These are phyloP conservation scores for Lepeophtheirus nordmannii DNA, from an alignment of 2,888 invertebrate genomes.

Conservation along the genomic window DNA sequence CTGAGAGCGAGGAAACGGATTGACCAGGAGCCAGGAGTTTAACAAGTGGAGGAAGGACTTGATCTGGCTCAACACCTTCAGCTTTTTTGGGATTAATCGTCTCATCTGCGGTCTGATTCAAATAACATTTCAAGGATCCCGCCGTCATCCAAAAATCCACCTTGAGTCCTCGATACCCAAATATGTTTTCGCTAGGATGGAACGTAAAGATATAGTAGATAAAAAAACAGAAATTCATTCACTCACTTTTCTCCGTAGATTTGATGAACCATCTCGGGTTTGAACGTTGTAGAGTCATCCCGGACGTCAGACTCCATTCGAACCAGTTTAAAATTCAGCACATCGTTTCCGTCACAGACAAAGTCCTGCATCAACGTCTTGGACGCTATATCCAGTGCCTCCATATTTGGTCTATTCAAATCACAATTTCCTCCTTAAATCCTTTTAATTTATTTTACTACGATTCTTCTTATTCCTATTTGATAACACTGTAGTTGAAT, in stretches of 20 bases:
- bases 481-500: no score
- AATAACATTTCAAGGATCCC: conserved; percentile 59
- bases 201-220: neutral
- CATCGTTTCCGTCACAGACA: conserved; percentile 43
- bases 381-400: conserved; percentile 23
- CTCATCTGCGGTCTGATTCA: conserved; percentile 55
- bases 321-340: conserved; percentile 44
- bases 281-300: conserved; percentile 48
- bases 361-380: conserved; percentile 30
- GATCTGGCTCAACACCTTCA: conserved; percentile 49
- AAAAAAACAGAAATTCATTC: conserved; percentile 23
- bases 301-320: conserved; percentile 48
- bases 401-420: no score
- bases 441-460: neutral
- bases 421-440: no score
- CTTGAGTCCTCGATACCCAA: conserved; percentile 71
- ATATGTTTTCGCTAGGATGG: conserved; percentile 60
- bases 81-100: conserved; percentile 41
- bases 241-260: conserved; percentile 63
- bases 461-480: no score
- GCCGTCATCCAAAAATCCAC: conserved; percentile 66
- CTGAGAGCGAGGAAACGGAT: conserved; percentile 53
- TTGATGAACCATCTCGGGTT: conserved; percentile 80
- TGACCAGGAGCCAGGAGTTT: conserved; percentile 54
- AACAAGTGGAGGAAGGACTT: conserved; percentile 51